Conservation (phyloP, 1,140 invertebrate genomes). For the Pseudomyrmex cubaensis region DNA sequence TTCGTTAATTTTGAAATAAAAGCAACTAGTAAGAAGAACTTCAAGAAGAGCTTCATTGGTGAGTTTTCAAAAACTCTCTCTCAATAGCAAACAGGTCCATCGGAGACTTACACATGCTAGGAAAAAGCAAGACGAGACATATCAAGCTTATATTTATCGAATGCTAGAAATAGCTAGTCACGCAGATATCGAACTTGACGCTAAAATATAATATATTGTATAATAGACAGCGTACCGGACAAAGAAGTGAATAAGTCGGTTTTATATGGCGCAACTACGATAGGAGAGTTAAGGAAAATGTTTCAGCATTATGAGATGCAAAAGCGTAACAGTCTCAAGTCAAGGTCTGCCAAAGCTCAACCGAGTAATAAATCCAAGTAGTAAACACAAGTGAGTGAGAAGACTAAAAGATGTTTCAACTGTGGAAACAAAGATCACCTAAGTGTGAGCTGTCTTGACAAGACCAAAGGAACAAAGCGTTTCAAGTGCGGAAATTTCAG, state of each 20-base stretch:
- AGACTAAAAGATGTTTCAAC: not conserved
- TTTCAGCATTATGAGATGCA: not conserved
- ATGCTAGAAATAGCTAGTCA: conserved; percentile 68
- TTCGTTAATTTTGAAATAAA: conserved; percentile 64
- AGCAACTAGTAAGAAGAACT: conserved; percentile 58
- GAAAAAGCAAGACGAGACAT: conserved; percentile 18
- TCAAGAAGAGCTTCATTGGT: conserved; percentile 58
- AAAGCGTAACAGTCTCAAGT: not conserved
- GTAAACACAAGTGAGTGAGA: not conserved
- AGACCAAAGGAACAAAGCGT: not conserved
- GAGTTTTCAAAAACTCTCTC: conserved; percentile 68
- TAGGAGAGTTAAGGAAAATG: not conserved
- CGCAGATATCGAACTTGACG: conserved; percentile 60
- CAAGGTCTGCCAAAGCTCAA: not conserved
- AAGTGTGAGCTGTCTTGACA: not conserved
- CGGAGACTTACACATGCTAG: conserved; percentile 27
- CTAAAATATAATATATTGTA: conserved; percentile 74
- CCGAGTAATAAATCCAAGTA: not conserved
- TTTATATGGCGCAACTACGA: conserved; percentile 56
- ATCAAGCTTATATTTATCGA: conserved; percentile 15
- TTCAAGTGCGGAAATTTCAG: not conserved
- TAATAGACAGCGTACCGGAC: conserved; percentile 71
- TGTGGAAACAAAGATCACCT: not conserved
- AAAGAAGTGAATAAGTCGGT: conserved; percentile 61
- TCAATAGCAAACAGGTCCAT: conserved; percentile 57